phyloP scores from a whole-genome alignment of 2,113 vertebrate genomes.

The Dipodomys ordii region DNA sequence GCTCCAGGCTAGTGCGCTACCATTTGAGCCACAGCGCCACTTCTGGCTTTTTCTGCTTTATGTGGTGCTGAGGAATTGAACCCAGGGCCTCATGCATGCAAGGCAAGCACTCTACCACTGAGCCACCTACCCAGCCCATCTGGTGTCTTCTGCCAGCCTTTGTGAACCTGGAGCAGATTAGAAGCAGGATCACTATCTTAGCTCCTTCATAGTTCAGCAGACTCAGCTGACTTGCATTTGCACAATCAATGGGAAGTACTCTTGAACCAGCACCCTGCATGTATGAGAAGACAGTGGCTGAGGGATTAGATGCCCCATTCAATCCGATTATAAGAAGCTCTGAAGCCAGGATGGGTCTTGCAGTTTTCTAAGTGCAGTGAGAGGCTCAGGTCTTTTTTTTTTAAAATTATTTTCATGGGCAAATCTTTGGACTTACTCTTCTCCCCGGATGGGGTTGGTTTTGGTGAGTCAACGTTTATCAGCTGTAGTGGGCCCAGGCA shows the following conservation, averaged over 20 bases:
- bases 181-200: neutral
- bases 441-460: neutral
- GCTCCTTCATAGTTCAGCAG: neutral
- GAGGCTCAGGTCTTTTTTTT: neutral
- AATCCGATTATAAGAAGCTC: accelerated
- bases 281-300: no score
- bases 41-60: no score
- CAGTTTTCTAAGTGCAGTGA: neutral
- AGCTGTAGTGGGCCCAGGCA: neutral
- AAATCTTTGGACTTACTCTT: neutral
- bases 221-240: neutral
- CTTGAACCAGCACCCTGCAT: neutral
- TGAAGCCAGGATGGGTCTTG: neutral
- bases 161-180: neutral
- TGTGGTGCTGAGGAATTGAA: no score
- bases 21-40: no score
- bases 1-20: no score
- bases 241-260: neutral
- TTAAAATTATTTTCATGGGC: neutral
- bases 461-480: neutral
- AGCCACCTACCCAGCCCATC: no score
- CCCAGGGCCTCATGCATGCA: no score
- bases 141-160: neutral
- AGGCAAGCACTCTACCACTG: no score
- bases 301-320: neutral